phyloP scores from a whole-genome alignment of 2,113 vertebrate genomes.

The Opisthocomus hoazin region DNA sequence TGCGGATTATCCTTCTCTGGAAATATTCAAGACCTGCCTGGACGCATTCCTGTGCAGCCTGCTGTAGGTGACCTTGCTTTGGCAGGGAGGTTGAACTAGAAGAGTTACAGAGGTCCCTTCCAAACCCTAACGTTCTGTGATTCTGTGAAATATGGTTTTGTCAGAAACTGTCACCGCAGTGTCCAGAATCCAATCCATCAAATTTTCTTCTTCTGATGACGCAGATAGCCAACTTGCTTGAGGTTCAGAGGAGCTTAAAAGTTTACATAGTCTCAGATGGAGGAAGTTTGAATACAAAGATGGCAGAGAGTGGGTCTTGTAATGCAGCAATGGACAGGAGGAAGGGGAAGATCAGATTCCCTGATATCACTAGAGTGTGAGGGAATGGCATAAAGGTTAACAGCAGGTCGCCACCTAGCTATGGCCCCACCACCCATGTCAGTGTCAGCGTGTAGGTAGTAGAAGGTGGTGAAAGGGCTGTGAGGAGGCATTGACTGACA shows the following conservation, averaged over 20 bases:
- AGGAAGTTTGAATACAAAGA: not conserved
- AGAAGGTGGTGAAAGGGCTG: fast-evolving
- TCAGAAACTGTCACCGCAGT: not conserved
- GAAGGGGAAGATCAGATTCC: not conserved
- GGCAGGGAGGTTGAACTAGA: too few species aligned
- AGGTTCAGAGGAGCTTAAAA: not conserved
- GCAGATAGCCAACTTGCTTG: not conserved
- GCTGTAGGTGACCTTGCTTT: too few species aligned
- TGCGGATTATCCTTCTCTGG: too few species aligned
- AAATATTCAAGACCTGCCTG: too few species aligned
- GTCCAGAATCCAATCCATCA: not conserved
- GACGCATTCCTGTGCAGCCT: too few species aligned
- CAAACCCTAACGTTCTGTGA: too few species aligned
- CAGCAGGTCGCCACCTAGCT: not conserved
- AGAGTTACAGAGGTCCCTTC: too few species aligned
- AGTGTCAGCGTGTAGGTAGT: not conserved
- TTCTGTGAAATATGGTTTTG: not conserved
- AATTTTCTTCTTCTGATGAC: not conserved
- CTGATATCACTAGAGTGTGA: not conserved
- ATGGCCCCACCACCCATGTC: not conserved
- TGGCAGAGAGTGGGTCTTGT: not conserved
- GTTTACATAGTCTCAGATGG: not conserved
- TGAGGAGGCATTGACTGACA: not conserved
- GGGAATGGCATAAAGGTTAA: not conserved
- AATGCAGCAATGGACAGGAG: not conserved